phyloP scores from a whole-genome alignment of 2,888 invertebrate species.

The Meloe dianella region DNA sequence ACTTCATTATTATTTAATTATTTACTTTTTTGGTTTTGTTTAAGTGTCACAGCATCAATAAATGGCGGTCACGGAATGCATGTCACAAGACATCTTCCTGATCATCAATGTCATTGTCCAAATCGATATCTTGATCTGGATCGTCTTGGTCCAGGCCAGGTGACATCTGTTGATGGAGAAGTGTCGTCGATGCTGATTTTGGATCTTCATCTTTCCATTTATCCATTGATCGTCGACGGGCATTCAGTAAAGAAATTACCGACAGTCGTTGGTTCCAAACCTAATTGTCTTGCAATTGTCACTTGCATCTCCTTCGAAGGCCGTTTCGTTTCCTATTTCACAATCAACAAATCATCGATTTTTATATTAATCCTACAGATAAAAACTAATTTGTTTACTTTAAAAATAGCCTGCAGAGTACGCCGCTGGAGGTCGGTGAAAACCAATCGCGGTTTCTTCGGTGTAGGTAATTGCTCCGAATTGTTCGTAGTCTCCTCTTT shows the following conservation, averaged over 20 bases:
- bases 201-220: conserved; percentile 97
- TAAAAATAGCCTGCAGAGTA: conserved; percentile 99
- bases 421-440: conserved; percentile 99
- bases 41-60: conserved; percentile 60
- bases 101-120: conserved; percentile 64
- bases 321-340: conserved; percentile 90
- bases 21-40: neutral
- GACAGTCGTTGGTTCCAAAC: conserved; percentile 96
- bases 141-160: conserved; percentile 59
- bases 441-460: conserved; percentile 99
- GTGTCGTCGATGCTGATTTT: conserved; percentile 60
- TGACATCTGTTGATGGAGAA: conserved; percentile 59
- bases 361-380: too few species aligned
- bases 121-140: conserved; percentile 58
- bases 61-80: conserved; percentile 60
- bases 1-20: conserved; percentile 36
- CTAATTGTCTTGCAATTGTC: conserved; percentile 96
- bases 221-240: conserved; percentile 95
- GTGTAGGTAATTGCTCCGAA: conserved; percentile 84
- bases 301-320: conserved; percentile 99
- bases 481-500: conserved; percentile 86
- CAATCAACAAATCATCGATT: neutral
- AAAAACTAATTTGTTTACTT: conserved; percentile 65
- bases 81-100: conserved; percentile 66
- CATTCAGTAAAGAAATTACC: conserved; percentile 99